Base-by-base conservation (phyloP, 2,797 vertebrate genomes). In the Lepilemur septentrionalis region DNA sequence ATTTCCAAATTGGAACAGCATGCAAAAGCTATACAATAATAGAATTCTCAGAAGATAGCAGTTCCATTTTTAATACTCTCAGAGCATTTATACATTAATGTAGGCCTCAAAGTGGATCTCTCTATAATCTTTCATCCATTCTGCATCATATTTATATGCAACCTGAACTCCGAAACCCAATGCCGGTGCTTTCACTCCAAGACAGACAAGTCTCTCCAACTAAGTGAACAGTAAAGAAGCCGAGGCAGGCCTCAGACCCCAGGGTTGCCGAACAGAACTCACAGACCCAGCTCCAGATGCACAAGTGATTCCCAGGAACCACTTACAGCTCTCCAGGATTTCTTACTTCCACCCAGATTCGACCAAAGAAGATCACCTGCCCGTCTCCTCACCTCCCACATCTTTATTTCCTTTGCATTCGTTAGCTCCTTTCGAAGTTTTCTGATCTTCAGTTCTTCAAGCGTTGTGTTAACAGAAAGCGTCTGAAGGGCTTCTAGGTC, bases 401-500 rank as follows among this genome's bases (percentile, higher is more conserved):
- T 87, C 94, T 98, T 98, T 57, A 99, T 95, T 88, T 99, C 99
- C 75, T 97, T 94, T 4, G 96, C 95, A 10, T 99, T 98, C 6
- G 48, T 22, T 0, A 97, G 79, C 50, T 99, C 99, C 57, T 98
- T 98, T 91, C 98, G 97, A 86, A 99, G 97, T 82, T 99, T 99
- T 88, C 98, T 98, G 87, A 99, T 99, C 98, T 98, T 99, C 92
- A 99, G 96, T 95, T 99, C 99, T 97, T 99, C 99, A 96, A 99
- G 87, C 2, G 25, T 98, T 80, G 98, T 98, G 95, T 99, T 99
- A 70, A 99, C 98, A 0, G 99, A 98, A 89, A 99, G 96, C 0
- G 98, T 99, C 98, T 99, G 99, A 94, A 99, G 98, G 50, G 98
- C 98, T 96, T 99, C 99, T 96, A 99, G 98, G 92, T 99, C 98